Conservation (phyloP, 2,888 invertebrate species). For the Phrixothrix hirtus region DNA sequence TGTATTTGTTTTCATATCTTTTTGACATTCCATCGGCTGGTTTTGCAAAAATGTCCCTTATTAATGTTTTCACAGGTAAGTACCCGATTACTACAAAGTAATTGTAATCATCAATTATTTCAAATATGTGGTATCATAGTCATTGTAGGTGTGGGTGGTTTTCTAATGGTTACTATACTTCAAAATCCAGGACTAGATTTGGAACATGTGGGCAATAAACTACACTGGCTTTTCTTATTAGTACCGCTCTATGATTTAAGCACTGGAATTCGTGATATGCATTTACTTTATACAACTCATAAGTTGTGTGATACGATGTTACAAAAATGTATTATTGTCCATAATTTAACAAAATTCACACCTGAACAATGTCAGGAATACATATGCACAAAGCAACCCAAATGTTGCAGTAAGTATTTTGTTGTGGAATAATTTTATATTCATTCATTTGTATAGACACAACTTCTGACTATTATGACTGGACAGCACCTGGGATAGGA, state of each 20-base stretch:
- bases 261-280: constrained; percentile 52
- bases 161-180: constrained; percentile 71
- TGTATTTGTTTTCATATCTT: constrained; percentile 69
- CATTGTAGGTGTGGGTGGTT: constrained; percentile 68
- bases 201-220: constrained; percentile 59
- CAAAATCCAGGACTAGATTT: constrained; percentile 64
- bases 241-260: constrained; percentile 73
- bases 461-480: constrained; percentile 60
- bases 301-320: constrained; percentile 22
- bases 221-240: constrained; percentile 70
- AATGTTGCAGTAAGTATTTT: constrained; percentile 52
- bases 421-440: too few species aligned
- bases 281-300: constrained; percentile 26
- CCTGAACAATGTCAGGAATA: constrained; percentile 44
- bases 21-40: constrained; percentile 76
- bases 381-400: constrained; percentile 22
- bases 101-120: too few species aligned
- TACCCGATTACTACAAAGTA: neutral
- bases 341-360: constrained; percentile 8
- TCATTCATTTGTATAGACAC: constrained; percentile 36
- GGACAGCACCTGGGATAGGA: constrained; percentile 72
- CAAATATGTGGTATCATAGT: too few species aligned
- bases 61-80: constrained; percentile 74
- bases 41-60: constrained; percentile 71
- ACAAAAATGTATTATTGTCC: constrained; percentile 33